Evolutionary conservation across 2,797 vertebrate species (phyloP).

Genomic region (Octomys mimax): DNA sequence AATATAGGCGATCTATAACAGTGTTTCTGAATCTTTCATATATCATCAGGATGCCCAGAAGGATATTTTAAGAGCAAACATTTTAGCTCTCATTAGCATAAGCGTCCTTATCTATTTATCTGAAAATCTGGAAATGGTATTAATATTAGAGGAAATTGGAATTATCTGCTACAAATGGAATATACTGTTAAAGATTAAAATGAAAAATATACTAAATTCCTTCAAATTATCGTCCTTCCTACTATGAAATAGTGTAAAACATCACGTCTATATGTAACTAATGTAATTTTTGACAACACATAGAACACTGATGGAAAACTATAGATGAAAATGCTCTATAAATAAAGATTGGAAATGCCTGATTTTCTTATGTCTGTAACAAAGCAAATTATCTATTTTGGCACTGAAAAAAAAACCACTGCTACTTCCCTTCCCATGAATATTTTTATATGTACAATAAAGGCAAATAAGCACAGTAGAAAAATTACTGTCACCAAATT

Average conservation of each 20-base stretch:
- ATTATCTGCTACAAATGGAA: slow-evolving; percentile 28
- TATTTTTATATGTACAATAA: background rate
- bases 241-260: background rate
- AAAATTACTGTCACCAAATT: background rate
- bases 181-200: background rate
- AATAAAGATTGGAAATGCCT: slow-evolving; percentile 37
- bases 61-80: slow-evolving; percentile 45
- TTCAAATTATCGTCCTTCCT: background rate
- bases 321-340: background rate
- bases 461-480: background rate
- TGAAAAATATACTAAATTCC: background rate
- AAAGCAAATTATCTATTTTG: background rate
- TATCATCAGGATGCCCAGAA: slow-evolving; percentile 35
- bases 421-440: background rate
- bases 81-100: background rate
- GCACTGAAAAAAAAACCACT: background rate
- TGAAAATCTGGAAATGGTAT: background rate
- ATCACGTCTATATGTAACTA: background rate
- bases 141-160: slow-evolving; percentile 6
- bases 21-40: background rate
- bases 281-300: background rate
- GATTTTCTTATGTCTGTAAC: background rate
- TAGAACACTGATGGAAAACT: background rate
- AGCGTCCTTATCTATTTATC: background rate
- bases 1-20: slow-evolving; percentile 6